These are phyloP conservation scores for Lepidocyrtinus sp. DNA, from an alignment of 2,888 invertebrate species.

Conservation along the genomic window DNA sequence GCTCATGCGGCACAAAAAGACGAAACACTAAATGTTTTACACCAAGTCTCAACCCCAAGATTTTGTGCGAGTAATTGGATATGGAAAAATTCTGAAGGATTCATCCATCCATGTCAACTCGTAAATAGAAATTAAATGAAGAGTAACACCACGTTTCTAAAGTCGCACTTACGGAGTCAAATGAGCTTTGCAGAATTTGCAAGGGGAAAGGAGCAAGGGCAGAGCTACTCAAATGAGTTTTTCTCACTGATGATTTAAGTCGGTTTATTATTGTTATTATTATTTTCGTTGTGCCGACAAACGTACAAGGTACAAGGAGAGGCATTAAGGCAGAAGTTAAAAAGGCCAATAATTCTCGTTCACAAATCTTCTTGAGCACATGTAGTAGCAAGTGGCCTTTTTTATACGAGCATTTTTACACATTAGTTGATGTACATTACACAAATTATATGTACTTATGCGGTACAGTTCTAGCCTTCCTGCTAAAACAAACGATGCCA, in stretches of 20 bases:
- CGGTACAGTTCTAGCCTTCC: too few relatives aligned
- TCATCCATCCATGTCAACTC: not conserved
- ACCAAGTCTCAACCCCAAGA: too few relatives aligned
- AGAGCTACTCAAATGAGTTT: too few relatives aligned
- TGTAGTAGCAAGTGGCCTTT: too few relatives aligned
- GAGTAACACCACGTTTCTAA: not conserved
- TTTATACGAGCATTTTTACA: too few relatives aligned
- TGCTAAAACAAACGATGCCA: not conserved
- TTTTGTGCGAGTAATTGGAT: too few relatives aligned
- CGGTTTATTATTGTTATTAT: not conserved
- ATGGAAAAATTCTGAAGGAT: not conserved
- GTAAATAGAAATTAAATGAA: constrained; percentile 3
- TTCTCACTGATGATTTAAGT: not conserved
- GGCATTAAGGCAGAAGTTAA: not conserved
- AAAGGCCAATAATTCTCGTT: too few relatives aligned
- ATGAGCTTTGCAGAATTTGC: not conserved
- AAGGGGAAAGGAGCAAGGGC: not conserved
- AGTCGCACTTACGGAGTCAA: not conserved
- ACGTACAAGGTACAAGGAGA: constrained; percentile 3
- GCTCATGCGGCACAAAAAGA: too few relatives aligned
- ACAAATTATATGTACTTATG: not conserved
- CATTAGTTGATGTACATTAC: too few relatives aligned
- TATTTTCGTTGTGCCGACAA: too few relatives aligned
- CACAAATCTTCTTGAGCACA: too few relatives aligned
- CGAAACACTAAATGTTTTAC: too few relatives aligned